Evolutionary conservation across 2,888 invertebrate species (phyloP).

Genomic region (Clusia tigrina): DNA sequence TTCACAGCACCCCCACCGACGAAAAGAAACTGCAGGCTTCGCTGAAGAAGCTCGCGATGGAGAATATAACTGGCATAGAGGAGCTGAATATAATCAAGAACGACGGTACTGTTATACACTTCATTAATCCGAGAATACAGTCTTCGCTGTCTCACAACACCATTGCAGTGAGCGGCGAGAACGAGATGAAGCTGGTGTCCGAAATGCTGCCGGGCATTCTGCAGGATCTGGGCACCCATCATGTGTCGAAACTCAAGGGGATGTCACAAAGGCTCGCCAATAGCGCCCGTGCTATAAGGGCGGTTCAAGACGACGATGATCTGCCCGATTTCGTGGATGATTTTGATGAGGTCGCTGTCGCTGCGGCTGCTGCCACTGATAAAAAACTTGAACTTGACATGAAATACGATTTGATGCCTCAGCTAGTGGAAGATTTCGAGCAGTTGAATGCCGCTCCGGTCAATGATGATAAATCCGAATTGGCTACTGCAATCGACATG

Average conservation of each 20-base stretch:
- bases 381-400: too few species aligned
- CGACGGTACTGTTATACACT: constrained; percentile 98
- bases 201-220: constrained; percentile 99
- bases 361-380: constrained; percentile 47
- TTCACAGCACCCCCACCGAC: constrained; percentile 87
- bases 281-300: constrained; percentile 61
- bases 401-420: too few species aligned
- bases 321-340: constrained; percentile 97
- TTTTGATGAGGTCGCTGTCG: constrained; percentile 87
- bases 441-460: too few species aligned
- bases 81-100: constrained; percentile 99
- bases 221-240: constrained; percentile 96
- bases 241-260: constrained; percentile 89
- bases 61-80: constrained; percentile 98
- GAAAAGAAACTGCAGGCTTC: constrained; percentile 99
- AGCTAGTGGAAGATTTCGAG: too few species aligned
- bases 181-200: constrained; percentile 95
- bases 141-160: constrained; percentile 98
- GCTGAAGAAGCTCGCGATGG: constrained; percentile 96
- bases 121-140: constrained; percentile 99
- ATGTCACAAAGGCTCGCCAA: constrained; percentile 61
- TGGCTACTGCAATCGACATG: too few species aligned
- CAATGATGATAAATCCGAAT: too few species aligned
- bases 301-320: constrained; percentile 85
- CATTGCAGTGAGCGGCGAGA: constrained; percentile 98